These are phyloP conservation scores for Lethrus apterus DNA, from an alignment of 1,140 invertebrate genomes.

Conservation along the genomic window DNA sequence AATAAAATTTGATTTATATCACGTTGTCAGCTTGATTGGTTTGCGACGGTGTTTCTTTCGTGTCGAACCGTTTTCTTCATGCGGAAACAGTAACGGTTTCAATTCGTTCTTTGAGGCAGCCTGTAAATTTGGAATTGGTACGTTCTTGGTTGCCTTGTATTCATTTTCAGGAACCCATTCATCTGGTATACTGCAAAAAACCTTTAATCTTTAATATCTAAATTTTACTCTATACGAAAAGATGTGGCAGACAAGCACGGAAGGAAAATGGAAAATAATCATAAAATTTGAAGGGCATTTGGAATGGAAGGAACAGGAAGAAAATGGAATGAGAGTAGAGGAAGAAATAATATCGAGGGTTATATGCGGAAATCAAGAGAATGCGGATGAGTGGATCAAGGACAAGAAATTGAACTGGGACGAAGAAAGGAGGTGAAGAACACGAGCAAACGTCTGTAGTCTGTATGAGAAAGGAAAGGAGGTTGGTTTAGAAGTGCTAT, in stretches of 20 bases:
- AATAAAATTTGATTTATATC: conserved; percentile 19
- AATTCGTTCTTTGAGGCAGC: conserved; percentile 41
- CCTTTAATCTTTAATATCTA: conserved; percentile 1
- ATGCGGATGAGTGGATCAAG: no score
- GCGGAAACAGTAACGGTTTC: conserved; percentile 31
- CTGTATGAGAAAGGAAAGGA: no score
- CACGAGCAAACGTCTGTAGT: no score
- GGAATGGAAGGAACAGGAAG: no score
- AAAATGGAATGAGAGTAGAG: no score
- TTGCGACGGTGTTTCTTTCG: conserved; percentile 26
- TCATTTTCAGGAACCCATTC: conserved; percentile 56
- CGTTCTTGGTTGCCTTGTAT: conserved; percentile 44
- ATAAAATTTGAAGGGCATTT: no score
- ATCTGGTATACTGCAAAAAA: conserved; percentile 48
- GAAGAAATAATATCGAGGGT: no score
- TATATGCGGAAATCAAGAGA: no score
- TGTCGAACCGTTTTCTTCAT: conserved; percentile 3
- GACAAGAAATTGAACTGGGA: no score
- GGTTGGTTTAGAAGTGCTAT: no score
- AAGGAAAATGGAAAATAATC: no score
- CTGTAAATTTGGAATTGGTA: conserved; percentile 46
- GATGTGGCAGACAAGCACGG: neutral
- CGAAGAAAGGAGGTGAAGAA: no score
- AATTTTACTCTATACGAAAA: neutral
- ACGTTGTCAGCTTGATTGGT: conserved; percentile 20